phyloP scores from a whole-genome alignment of 1,140 invertebrate genomes.

The Platyura marginata region DNA sequence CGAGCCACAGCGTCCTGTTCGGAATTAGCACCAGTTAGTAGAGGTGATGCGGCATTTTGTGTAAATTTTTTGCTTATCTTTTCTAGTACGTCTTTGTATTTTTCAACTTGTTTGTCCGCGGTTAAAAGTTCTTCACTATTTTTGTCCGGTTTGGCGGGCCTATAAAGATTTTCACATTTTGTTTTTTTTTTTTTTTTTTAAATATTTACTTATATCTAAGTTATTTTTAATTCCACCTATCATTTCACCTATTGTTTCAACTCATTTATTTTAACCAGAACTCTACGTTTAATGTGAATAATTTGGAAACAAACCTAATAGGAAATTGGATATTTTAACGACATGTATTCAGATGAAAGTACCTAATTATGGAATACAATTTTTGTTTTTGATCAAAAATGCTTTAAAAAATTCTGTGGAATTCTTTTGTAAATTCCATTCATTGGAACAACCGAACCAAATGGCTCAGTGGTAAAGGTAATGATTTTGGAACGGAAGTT shows the following conservation, averaged over 20 bases:
- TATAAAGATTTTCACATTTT: slow-evolving; percentile 20
- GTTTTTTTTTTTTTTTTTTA: slow-evolving; percentile 4
- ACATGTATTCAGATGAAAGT: no score
- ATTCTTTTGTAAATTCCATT: no score
- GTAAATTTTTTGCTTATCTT: slow-evolving; percentile 44
- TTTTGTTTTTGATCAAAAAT: no score
- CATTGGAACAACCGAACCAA: no score
- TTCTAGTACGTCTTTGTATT: slow-evolving; percentile 53
- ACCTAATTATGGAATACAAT: no score
- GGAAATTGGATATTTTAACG: no score
- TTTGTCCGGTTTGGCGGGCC: slow-evolving; percentile 73
- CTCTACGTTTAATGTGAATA: slow-evolving; percentile 3
- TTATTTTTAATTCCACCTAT: slow-evolving; percentile 8
- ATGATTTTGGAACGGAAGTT: no score
- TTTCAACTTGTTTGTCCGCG: slow-evolving; percentile 73
- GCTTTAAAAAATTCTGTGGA: no score
- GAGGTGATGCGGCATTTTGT: slow-evolving; percentile 14
- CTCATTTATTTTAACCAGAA: slow-evolving; percentile 2
- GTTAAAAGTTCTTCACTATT: slow-evolving; percentile 70
- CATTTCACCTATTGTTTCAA: neutral
- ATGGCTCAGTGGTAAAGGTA: no score
- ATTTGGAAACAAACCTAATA: neutral
- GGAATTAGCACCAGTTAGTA: slow-evolving; percentile 26
- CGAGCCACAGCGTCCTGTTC: slow-evolving; percentile 40
- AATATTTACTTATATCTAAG: neutral